phyloP scores from a whole-genome alignment of 1,140 invertebrate genomes.

The Bemisia tabaci region DNA sequence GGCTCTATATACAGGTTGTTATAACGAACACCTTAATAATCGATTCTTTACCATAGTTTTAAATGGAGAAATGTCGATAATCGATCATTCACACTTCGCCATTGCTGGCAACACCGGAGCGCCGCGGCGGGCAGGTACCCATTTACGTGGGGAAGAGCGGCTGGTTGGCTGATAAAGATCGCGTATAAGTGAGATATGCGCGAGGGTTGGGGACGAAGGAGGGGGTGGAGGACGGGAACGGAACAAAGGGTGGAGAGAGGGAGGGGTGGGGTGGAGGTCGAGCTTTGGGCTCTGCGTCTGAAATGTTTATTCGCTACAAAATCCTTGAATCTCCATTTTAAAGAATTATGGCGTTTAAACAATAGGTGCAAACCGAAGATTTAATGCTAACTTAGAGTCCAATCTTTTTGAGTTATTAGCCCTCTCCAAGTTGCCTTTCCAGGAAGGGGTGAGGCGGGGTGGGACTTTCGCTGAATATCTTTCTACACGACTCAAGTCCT shows the following conservation, averaged over 20 bases:
- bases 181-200: too few relatives aligned
- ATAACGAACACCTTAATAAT: too few relatives aligned
- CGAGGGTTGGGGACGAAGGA: neutral
- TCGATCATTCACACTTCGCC: too few relatives aligned
- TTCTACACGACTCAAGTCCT: neutral
- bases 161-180: too few relatives aligned
- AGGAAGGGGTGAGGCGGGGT: too few relatives aligned
- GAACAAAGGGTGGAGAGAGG: neutral
- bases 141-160: too few relatives aligned
- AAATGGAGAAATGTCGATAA: too few relatives aligned
- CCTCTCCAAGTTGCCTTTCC: neutral
- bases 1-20: too few relatives aligned
- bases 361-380: neutral
- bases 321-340: neutral
- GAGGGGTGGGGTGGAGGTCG: neutral
- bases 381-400: neutral
- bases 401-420: neutral
- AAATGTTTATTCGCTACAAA: neutral
- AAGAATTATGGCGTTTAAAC: neutral
- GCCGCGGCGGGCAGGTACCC: too few relatives aligned
- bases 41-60: too few relatives aligned
- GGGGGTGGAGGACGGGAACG: neutral
- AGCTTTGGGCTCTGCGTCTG: neutral
- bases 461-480: neutral
- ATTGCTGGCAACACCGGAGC: too few relatives aligned